Base-by-base conservation (phyloP, 2,797 vertebrate genomes). In the Perodicticus potto region DNA sequence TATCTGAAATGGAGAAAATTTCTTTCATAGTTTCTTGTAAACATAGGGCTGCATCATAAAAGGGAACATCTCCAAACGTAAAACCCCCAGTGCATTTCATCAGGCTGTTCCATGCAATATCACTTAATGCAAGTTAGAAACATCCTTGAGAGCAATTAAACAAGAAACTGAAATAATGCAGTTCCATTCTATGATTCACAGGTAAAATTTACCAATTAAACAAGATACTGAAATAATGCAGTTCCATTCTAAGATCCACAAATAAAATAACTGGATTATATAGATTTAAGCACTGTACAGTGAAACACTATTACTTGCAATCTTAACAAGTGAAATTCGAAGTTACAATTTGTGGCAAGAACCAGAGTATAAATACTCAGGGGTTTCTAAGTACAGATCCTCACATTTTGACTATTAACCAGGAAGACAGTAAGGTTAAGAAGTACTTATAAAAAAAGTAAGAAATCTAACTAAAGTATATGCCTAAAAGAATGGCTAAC, bases 301-400 rank as follows among this genome's bases (percentile, higher is more conserved):
- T 83, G 53, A 77, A 91, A 87, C 55, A 87, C 23, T 77, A 53
- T 61, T 89, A 72, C n/a, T 19, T 57, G 10, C 17, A 65, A 77
- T 65, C 77, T 89, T 83, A 84, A 74, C 70, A 65, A 25, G 7
- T 84, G 20, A 55, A 91, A 87, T 45, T 17, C 49, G 19, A 91
- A 78, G 63, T 67, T 93, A 27, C 34, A 74, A 23, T 93, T 76
- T 81, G 78, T 63, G 23, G 23, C 73, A 94, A 67, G 32, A 84
- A 77, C 14, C 70, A 72, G 25, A 4, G 5, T 55, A 77, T 65
- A 84, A 45, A 57, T 43, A 67, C 82, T 78, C 65, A 86, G 43
- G 57, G 57, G 65, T 13, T 84, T 17, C 29, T 76, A 84, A 63
- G 12, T 59, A 84, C 19, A 83, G 69, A 82, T 63, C 27, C 8